A percentile compares a stretch with the other conserved stretches of the same genome.
Conservation (phyloP, 2,113 vertebrate species). For the Sebastes schlegelii region DNA sequence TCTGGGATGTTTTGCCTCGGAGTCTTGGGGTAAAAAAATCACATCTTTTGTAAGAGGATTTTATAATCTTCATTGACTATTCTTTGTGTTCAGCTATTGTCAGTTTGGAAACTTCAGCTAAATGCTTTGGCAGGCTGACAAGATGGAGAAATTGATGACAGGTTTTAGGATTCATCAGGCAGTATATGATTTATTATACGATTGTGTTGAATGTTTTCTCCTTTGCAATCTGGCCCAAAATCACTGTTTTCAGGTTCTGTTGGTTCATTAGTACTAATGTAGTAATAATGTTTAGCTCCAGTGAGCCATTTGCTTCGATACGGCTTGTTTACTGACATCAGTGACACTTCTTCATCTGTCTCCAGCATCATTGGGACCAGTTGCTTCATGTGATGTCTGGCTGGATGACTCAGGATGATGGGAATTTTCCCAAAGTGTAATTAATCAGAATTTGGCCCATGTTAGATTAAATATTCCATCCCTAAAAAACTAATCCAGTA, state of each 20-base stretch:
- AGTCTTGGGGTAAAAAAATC: background rate
- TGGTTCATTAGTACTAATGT: background rate
- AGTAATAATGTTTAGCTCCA: no score
- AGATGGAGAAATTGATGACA: background rate
- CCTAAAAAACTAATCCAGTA: background rate
- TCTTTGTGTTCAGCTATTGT: constrained; percentile 27
- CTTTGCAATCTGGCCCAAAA: background rate
- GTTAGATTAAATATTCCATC: constrained; percentile 3
- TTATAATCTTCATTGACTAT: constrained; percentile 4
- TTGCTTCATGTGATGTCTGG: background rate
- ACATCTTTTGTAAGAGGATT: constrained; percentile 30
- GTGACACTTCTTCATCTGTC: background rate
- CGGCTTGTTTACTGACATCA: constrained; percentile 10
- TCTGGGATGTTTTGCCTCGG: constrained; percentile 1
- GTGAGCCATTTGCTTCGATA: no score
- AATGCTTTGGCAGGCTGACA: constrained; percentile 9
- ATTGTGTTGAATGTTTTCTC: background rate
- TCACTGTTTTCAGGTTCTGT: constrained; percentile 8
- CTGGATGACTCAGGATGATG: background rate
- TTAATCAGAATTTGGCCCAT: background rate
- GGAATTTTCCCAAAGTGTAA: background rate
- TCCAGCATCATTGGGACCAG: constrained; percentile 35
- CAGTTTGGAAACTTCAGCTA: constrained; percentile 8
- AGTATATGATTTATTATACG: background rate
- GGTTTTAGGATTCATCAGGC: background rate